Evolutionary conservation across 2,888 invertebrate genomes (phyloP).

Genomic region (Synanthedon tipuliformis): DNA sequence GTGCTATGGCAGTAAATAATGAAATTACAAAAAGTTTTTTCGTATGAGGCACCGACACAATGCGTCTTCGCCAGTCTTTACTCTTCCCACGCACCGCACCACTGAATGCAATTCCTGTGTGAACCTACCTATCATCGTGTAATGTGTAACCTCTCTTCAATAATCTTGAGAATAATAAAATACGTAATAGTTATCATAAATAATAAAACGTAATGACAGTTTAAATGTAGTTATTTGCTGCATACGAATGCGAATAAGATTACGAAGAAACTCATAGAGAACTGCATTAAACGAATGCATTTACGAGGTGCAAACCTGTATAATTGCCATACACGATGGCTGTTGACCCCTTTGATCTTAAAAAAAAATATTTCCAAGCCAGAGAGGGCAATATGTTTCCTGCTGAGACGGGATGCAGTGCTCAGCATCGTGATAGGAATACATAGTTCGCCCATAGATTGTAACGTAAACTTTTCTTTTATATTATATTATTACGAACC

Average conservation of each 20-base stretch:
- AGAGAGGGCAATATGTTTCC: slow-evolving; percentile 7
- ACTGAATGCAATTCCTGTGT: background rate
- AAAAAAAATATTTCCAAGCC: slow-evolving; percentile 4
- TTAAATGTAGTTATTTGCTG: no score
- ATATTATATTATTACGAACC: no score
- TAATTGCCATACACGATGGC: background rate
- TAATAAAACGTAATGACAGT: no score
- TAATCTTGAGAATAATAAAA: no score
- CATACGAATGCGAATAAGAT: no score
- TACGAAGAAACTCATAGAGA: no score
- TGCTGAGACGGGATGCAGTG: slow-evolving; percentile 6
- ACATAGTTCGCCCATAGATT: background rate
- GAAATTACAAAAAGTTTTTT: slow-evolving; percentile 55
- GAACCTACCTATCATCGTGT: no score
- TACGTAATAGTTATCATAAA: no score
- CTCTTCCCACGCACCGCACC: slow-evolving; percentile 39
- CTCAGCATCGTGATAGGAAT: background rate
- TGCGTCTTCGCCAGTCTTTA: slow-evolving; percentile 45
- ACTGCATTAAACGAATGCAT: slow-evolving; percentile 1
- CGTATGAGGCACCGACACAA: slow-evolving; percentile 47
- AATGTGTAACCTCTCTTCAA: no score
- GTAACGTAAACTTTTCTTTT: no score
- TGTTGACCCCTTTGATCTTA: slow-evolving; percentile 2
- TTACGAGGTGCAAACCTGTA: background rate
- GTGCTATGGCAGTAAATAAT: slow-evolving; percentile 52